Evolutionary conservation across 2,113 vertebrate species (phyloP), one percentile per base, ranked within the genome.

Genomic region (Dipodomys ordii): DNA sequence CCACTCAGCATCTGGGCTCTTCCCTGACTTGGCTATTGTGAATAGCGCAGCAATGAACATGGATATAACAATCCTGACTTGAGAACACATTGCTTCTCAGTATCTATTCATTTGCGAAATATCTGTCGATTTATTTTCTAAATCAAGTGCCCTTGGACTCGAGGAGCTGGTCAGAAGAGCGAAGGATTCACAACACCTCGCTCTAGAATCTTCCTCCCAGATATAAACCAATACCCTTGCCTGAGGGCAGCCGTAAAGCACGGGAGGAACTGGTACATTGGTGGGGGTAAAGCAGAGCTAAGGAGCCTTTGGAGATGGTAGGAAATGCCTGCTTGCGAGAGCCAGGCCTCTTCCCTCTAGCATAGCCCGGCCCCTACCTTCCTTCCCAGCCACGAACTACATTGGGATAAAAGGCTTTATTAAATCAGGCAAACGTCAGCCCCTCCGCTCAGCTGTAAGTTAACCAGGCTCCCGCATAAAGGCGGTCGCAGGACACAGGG

Each of bases 391-490:
- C 83, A 79, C 81, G 90, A 0, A 78, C 85, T 83, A 13, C 53
- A 57, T 16, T 57, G 3, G 0, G 1, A 10, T 44, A 87, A 78
- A 89, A 92, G 92, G 18, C 62, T 82, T 83, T n/a, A 76, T 12
- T 74, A 92, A 95, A 94, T 39, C 74, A 94, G 93, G 27, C 93
- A 83, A 96, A 93, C 1, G 0, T 32, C 4, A 87, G 86, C 90
- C 85, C 57, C 71, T 5, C 35, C 0, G 74, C 96, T 84, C 94
- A 1, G 2, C n/a, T 0, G 13, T 71, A 69, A 2, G 30, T 97
- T 95, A 95, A 81, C 71, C 64, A 0, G 72, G 15, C 71, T 39
- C 49, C 13, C 20, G 71, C 90, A 85, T 83, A 71, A 74, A 88
- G 87, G 64, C n/a, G 86, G 65, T 44, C n/a, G 0, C 35, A 53